Evolutionary conservation across 2,797 vertebrate species (phyloP).

Genomic region (Tokudaia muenninki): DNA sequence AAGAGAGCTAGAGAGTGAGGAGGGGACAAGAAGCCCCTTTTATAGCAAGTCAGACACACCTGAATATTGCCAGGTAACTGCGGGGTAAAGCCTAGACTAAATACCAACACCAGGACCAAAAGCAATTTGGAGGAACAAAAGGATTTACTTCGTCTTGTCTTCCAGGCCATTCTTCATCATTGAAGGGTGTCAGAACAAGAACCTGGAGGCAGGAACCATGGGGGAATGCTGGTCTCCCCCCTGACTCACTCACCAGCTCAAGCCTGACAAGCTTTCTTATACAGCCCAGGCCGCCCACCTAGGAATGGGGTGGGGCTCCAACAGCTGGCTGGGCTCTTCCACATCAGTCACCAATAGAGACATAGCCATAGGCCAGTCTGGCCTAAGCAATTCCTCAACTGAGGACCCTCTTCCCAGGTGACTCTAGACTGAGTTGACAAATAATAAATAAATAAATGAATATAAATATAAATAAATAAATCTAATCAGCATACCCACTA

Average conservation of each 20-base stretch:
- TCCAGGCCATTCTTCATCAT: not conserved
- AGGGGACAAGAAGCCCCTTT: too few species aligned
- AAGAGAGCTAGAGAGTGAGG: too few species aligned
- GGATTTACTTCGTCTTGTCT: not conserved
- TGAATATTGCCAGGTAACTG: too few species aligned
- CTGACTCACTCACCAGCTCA: not conserved
- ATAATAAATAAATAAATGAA: not conserved
- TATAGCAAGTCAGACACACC: too few species aligned
- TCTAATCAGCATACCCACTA: not conserved
- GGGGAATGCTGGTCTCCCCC: not conserved
- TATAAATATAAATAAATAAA: not conserved
- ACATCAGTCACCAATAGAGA: not conserved
- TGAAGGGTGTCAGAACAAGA: not conserved
- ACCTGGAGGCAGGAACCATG: not conserved
- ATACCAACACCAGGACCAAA: not conserved
- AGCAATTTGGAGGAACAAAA: not conserved
- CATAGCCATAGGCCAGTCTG: not conserved
- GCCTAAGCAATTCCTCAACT: not conserved
- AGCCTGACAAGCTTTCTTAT: not conserved
- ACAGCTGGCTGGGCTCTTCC: not conserved
- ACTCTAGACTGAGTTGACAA: not conserved
- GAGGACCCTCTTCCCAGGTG: not conserved
- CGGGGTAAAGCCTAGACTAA: too few species aligned
- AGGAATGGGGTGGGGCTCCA: not conserved
- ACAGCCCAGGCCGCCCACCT: not conserved